These are phyloP conservation scores for Antrozous pallidus DNA, from an alignment of 2,797 vertebrate genomes.

Conservation along the genomic window DNA sequence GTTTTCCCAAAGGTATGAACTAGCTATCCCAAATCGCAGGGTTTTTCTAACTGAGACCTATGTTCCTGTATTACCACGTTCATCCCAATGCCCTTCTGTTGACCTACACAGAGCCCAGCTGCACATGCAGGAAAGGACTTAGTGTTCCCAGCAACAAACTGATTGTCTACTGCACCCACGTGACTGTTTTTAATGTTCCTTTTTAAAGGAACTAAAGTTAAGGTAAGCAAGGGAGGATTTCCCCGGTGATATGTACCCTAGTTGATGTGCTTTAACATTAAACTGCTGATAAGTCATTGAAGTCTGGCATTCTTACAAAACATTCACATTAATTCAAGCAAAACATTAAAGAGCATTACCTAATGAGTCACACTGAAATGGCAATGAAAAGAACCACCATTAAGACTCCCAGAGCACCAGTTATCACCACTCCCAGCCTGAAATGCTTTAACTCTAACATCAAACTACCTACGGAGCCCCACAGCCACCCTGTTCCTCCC, in stretches of 20 bases:
- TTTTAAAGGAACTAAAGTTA: constrained; percentile 46
- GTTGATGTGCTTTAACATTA: constrained; percentile 19
- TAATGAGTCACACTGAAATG: constrained; percentile 47
- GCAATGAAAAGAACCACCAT: constrained; percentile 34
- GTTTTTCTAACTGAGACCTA: constrained; percentile 14
- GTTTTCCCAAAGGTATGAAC: neutral
- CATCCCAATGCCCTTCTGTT: neutral
- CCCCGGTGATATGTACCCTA: neutral
- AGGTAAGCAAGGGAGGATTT: constrained; percentile 23
- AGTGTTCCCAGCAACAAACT: constrained; percentile 43
- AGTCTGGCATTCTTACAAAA: constrained; percentile 42
- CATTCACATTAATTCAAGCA: constrained; percentile 65
- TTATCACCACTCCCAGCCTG: neutral
- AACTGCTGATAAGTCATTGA: constrained; percentile 33
- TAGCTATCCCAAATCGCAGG: neutral
- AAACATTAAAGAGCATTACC: constrained; percentile 62
- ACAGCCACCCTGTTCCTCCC: neutral
- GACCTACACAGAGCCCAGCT: constrained; percentile 38
- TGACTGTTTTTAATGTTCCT: constrained; percentile 5
- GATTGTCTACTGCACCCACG: constrained; percentile 25
- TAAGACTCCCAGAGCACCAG: neutral
- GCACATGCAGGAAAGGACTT: constrained; percentile 45
- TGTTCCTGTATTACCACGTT: neutral
- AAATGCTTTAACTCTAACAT: constrained; percentile 39
- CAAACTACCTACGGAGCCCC: neutral